Evolutionary conservation across 2,888 invertebrate genomes (phyloP), one percentile per base, ranked within the genome.

Genomic region (Eurytoma adleriae): DNA sequence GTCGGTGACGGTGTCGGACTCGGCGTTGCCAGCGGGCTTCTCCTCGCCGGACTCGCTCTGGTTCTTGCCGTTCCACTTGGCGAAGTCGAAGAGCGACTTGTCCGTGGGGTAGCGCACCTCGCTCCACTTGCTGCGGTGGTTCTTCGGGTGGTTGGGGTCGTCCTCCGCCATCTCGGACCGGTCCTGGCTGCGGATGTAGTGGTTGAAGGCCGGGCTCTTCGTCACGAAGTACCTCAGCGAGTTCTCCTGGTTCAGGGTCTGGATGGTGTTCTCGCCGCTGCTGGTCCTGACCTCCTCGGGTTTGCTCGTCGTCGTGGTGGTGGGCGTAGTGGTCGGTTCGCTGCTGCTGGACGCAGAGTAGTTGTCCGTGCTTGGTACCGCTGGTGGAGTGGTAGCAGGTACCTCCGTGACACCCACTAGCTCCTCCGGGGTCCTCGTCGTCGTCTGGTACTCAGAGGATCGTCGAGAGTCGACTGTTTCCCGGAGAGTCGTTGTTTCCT

Each of bases 241-340:
- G 74, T 79, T 83, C 77, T 83, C 80, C 83, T 79, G 79, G 13
- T 85, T 82, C 0, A 78, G 50, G 12, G 75, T 76, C 18, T 74
- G 69, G 20, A 74, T 59, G 89, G 85, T 85, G 88, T 88, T 85
- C 90, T 92, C 82, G 91, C 91, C 74, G 89, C 85, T 79, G 86
- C 88, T 82, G 89, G 84, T 78, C 86, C 86, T 82, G 87, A 84
- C 83, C 89, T 85, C 89, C 90, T 88, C 86, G 91, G 82, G 87
- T n/a, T 27, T 62, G 89, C 87, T 88, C 88, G 81, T 91, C 85
- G 83, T 89, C 85, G 82, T 83, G 30, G 86, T 85, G 0, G 85
- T 83, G 13, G 81, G 81, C 40, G 79, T 62, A 24, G 82, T 78
- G 10, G 72, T 20, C 80, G 12, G 79, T 27, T 18, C 30, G 52